Conservation (phyloP, 2,113 vertebrate genomes). For the Lathamus discolor region DNA sequence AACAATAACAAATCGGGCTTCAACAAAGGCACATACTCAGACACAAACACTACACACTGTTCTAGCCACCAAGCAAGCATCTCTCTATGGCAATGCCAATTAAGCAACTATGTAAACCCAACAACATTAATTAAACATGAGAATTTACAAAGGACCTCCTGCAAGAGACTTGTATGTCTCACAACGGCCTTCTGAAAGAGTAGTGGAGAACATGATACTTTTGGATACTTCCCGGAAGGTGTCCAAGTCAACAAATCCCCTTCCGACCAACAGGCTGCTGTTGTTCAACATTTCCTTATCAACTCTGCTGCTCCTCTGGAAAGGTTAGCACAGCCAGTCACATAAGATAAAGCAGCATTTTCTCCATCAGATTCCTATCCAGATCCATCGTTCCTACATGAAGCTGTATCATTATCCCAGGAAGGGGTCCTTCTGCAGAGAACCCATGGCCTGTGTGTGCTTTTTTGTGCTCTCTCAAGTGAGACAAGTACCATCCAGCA, state of each 20-base stretch:
- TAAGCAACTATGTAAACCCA: constrained; percentile 48
- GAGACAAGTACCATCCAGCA: constrained; percentile 70
- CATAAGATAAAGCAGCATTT: constrained; percentile 14
- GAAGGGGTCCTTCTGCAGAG: constrained; percentile 62
- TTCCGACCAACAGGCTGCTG: background rate
- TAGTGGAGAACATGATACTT: background rate
- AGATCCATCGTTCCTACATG: background rate
- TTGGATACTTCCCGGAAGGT: background rate
- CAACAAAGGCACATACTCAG: background rate
- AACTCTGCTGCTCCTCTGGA: constrained; percentile 2
- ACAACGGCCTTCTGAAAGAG: constrained; percentile 4
- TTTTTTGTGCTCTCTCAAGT: constrained; percentile 56
- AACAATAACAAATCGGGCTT: constrained; percentile 15
- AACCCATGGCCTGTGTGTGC: constrained; percentile 7
- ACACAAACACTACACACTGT: background rate
- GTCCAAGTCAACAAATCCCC: constrained; percentile 1
- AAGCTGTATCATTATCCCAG: constrained; percentile 70
- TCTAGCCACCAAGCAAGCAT: constrained; percentile 12
- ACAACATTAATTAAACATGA: constrained; percentile 61
- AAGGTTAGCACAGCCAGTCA: background rate
- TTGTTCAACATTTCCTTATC: constrained; percentile 27
- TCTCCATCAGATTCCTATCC: background rate
- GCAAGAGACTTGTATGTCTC: constrained; percentile 2
- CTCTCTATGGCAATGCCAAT: constrained; percentile 50
- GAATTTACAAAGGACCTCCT: constrained; percentile 52